These are phyloP conservation scores for Antidorcas marsupialis DNA, from an alignment of 2,113 vertebrate genomes.

Conservation along the genomic window DNA sequence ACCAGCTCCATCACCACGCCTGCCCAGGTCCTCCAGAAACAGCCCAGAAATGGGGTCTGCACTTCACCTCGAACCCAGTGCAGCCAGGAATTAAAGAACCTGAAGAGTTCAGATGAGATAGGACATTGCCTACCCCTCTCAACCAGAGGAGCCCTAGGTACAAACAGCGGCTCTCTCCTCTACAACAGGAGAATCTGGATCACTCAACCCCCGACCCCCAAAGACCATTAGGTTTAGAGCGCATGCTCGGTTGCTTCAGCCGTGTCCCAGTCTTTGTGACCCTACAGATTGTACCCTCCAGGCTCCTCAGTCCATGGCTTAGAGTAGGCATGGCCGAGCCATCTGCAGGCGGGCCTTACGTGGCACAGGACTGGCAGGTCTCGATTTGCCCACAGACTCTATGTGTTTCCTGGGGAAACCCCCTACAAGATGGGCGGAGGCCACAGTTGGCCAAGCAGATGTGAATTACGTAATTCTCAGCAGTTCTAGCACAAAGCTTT, in stretches of 20 bases:
- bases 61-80: not conserved
- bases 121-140: not conserved
- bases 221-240: not conserved
- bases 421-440: not conserved
- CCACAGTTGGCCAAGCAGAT: not conserved
- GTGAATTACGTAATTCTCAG: not conserved
- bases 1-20: not conserved
- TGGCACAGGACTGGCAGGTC: not conserved
- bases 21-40: not conserved
- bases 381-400: not conserved
- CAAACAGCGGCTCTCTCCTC: no score
- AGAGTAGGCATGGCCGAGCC: not conserved
- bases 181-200: fast-evolving
- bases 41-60: not conserved
- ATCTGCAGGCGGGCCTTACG: not conserved
- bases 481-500: not conserved
- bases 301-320: not conserved
- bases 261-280: not conserved
- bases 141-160: not conserved
- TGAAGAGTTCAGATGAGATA: fast-evolving
- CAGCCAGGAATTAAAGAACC: not conserved
- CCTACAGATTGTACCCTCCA: not conserved
- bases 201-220: not conserved
- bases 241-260: not conserved
- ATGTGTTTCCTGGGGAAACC: not conserved